These are phyloP conservation scores for Larimichthys polyactis DNA, from an alignment of 2,113 vertebrate species.

Conservation along the genomic window DNA sequence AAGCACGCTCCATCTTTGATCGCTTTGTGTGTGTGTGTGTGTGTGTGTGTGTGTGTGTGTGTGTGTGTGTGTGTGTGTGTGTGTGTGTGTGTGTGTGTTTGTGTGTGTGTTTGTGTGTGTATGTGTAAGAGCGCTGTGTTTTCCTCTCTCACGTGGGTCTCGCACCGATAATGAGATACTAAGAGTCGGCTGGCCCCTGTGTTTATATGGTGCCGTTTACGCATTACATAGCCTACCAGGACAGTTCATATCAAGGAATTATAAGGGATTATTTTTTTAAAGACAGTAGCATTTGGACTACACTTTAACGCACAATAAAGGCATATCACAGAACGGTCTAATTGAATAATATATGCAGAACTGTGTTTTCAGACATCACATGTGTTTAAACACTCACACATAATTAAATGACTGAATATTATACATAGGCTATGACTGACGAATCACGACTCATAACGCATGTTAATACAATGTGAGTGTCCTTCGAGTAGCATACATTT, in stretches of 20 bases:
- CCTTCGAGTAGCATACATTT: slow-evolving; percentile 46
- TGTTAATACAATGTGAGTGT: slow-evolving; percentile 61
- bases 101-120: slow-evolving; percentile 31
- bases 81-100: slow-evolving; percentile 2
- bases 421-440: slow-evolving; percentile 63
- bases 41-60: neutral
- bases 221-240: slow-evolving; percentile 25
- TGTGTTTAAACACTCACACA: slow-evolving; percentile 69
- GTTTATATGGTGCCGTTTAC: slow-evolving; percentile 53
- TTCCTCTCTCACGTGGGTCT: slow-evolving; percentile 68
- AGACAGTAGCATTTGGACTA: slow-evolving; percentile 65
- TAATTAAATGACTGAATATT: slow-evolving; percentile 64
- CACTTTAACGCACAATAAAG: slow-evolving; percentile 78
- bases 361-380: slow-evolving; percentile 66
- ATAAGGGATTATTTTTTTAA: slow-evolving; percentile 28
- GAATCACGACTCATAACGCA: slow-evolving; percentile 70
- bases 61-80: slow-evolving; percentile 23
- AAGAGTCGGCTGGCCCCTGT: slow-evolving; percentile 33
- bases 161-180: slow-evolving; percentile 44
- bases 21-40: slow-evolving; percentile 43
- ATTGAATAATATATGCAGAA: slow-evolving; percentile 67
- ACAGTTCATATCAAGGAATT: slow-evolving; percentile 34
- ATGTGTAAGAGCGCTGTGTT: slow-evolving; percentile 27
- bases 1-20: slow-evolving; percentile 83
- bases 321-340: slow-evolving; percentile 70